Base-by-base conservation (phyloP, 2,888 invertebrate species). In the Schizotus pectinicornis region DNA sequence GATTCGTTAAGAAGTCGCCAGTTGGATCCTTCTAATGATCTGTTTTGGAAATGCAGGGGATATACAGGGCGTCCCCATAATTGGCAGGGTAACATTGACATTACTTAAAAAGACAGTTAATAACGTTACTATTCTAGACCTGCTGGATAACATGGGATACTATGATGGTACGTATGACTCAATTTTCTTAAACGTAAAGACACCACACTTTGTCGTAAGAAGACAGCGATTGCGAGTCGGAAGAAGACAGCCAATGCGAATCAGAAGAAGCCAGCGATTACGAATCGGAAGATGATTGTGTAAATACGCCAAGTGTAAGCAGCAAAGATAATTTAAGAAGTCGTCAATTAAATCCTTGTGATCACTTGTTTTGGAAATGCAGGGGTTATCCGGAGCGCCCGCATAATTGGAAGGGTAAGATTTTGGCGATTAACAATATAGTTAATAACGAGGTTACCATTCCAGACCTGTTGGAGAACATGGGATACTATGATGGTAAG, bases 1-100 rank as follows among this genome's bases (percentile, higher is more conserved):
- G n/a, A n/a, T n/a, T n/a, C 1, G 1, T 35, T 62, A 14, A 38
- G 62, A 41, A 52, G 55, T 36, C 38, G 62, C 13, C 59, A 62
- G 38, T 30, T 62, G 30, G 59, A 62, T 56, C 62, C 62, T 12
- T 56, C 43, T 30, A 56, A 62, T 13, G 39, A 22, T 7, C 49
- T 59, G 30, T 62, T 53, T 32, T 62, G 62, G 62, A 62, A 48
- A 49, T 39, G 42, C 30, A 46, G 59, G 36, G 62, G 62, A 6
- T 62, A 62, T 53, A 7, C 35, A 11, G 41, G 31, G 7, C 47
- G 53, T 13, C 62, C 58, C 22, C 7, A 6, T 8, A 49, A 62
- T 11, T 62, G 62, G 22, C 2, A 22, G 22, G 22, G 22, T 22
- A 22, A 22, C 22, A 22, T 22, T 22, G 2, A 22, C 2, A 5